Conservation (phyloP, 2,888 invertebrate species). For the Archips crataeganus region DNA sequence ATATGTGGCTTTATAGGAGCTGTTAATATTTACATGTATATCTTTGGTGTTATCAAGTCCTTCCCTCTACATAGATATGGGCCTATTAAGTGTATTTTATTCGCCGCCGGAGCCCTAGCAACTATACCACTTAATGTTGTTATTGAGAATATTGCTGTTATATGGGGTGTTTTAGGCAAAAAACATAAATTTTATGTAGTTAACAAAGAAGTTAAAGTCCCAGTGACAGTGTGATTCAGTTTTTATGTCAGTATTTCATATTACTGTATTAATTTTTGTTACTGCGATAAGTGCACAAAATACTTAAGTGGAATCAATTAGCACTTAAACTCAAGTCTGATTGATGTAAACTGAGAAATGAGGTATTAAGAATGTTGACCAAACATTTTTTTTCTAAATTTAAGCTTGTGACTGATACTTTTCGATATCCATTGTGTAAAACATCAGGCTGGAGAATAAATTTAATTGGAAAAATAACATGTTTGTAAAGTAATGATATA, state of each 20-base stretch:
- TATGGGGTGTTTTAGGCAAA: slow-evolving; percentile 97
- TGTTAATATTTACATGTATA: slow-evolving; percentile 98
- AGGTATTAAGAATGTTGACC: slow-evolving; percentile 9
- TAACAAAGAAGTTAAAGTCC: slow-evolving; percentile 93
- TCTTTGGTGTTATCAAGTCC: slow-evolving; percentile 98
- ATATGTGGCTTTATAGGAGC: slow-evolving; percentile 96
- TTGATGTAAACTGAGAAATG: slow-evolving; percentile 20
- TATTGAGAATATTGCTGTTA: slow-evolving; percentile 97
- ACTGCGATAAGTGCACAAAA: slow-evolving; percentile 71
- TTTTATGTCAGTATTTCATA: slow-evolving; percentile 48
- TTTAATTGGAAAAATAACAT: background rate
- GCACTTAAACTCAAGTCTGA: slow-evolving; percentile 52
- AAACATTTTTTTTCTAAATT: slow-evolving; percentile 27
- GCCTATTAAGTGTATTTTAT: slow-evolving; percentile 90
- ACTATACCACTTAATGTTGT: slow-evolving; percentile 97
- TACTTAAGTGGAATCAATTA: slow-evolving; percentile 63
- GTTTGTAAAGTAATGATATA: background rate
- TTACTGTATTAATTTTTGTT: slow-evolving; percentile 56
- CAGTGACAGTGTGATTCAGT: slow-evolving; percentile 86
- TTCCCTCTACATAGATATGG: slow-evolving; percentile 96
- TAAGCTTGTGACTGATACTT: slow-evolving; percentile 32
- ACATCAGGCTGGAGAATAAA: background rate
- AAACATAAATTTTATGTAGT: slow-evolving; percentile 99
- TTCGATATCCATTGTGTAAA: background rate
- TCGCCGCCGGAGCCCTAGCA: slow-evolving; percentile 93